These are phyloP conservation scores for Octodon degus DNA, from an alignment of 2,113 vertebrate species.

Conservation along the genomic window DNA sequence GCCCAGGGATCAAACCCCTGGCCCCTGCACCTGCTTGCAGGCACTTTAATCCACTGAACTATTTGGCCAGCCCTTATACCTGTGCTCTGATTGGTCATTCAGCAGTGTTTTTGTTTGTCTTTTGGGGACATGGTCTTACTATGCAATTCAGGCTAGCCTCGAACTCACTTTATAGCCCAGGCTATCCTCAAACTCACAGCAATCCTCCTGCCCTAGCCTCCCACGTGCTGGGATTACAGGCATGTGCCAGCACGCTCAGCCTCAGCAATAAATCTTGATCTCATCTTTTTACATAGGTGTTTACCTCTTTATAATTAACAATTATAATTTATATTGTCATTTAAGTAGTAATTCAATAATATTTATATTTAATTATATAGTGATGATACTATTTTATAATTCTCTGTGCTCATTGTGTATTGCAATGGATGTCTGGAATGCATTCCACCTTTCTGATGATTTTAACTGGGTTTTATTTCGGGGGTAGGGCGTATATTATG, in stretches of 20 bases:
- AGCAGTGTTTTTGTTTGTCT: neutral
- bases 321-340: neutral
- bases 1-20: too few species aligned
- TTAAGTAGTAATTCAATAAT: neutral
- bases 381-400: neutral
- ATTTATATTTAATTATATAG: neutral
- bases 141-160: too few species aligned
- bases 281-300: neutral
- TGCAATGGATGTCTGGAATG: neutral
- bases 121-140: too few species aligned
- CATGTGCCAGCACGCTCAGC: too few species aligned
- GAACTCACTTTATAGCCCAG: too few species aligned
- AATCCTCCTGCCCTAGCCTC: too few species aligned
- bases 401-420: neutral
- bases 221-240: too few species aligned
- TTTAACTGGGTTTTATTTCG: neutral
- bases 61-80: neutral
- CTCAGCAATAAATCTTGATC: neutral
- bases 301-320: neutral
- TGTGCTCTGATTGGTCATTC: neutral
- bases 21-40: too few species aligned
- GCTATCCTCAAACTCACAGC: too few species aligned
- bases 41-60: too few species aligned
- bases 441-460: neutral
- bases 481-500: neutral